Conservation (phyloP, 64 coral and sea anemone species). For the Montipora cactus region DNA sequence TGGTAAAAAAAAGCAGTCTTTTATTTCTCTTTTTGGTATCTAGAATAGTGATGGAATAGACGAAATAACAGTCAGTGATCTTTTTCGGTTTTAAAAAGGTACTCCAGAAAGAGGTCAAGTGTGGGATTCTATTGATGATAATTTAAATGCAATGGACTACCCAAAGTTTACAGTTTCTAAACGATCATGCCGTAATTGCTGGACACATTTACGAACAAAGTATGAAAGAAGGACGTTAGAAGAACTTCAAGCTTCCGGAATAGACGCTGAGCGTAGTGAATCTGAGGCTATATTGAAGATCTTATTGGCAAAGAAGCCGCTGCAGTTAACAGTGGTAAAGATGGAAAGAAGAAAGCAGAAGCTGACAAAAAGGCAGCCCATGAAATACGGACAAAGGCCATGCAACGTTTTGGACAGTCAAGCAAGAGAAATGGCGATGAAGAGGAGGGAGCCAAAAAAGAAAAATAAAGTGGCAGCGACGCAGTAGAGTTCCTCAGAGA, state of each 20-base stretch:
- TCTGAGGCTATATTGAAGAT: constrained; percentile 34
- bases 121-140: constrained; percentile 50
- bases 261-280: constrained; percentile 32
- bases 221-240: constrained; percentile 12
- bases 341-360: constrained; percentile 6
- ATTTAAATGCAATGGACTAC: constrained; percentile 36
- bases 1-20: not conserved
- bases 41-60: constrained; percentile 25
- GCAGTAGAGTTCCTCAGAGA: constrained; percentile 22
- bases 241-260: constrained; percentile 42
- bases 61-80: constrained; percentile 38
- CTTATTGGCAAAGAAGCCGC: not conserved
- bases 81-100: not conserved
- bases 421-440: constrained; percentile 36
- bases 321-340: not conserved
- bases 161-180: constrained; percentile 28
- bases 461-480: constrained; percentile 54
- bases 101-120: constrained; percentile 41
- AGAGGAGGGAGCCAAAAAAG: not conserved
- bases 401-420: constrained; percentile 33
- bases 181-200: constrained; percentile 11
- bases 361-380: constrained; percentile 56
- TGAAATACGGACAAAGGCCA: constrained; percentile 34
- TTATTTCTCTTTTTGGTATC: not conserved
- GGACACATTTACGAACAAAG: constrained; percentile 21